Evolutionary conservation across 2,888 invertebrate genomes (phyloP).

Genomic region (Gasteruption jaculator): DNA sequence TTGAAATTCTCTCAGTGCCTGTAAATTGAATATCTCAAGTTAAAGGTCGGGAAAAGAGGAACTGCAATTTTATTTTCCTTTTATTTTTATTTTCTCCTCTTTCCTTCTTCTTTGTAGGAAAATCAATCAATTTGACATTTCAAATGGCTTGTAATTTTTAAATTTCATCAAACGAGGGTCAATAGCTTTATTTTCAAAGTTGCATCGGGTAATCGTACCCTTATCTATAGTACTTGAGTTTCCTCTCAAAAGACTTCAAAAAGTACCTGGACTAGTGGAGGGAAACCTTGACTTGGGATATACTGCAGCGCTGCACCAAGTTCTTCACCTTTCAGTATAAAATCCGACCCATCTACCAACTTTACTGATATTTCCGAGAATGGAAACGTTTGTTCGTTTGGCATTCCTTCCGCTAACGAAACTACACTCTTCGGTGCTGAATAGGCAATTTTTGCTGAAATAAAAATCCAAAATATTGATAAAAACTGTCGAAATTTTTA

Average conservation of each 20-base stretch:
- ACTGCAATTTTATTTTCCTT: no score
- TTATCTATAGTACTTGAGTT: no score
- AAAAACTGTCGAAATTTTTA: no score
- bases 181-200: no score
- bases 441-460: slow-evolving; percentile 55
- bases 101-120: no score
- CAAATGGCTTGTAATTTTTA: no score
- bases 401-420: slow-evolving; percentile 70
- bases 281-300: slow-evolving; percentile 68
- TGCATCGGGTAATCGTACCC: no score
- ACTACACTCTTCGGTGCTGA: slow-evolving; percentile 54
- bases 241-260: no score
- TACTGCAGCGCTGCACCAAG: slow-evolving; percentile 70
- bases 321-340: slow-evolving; percentile 58
- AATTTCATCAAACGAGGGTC: no score
- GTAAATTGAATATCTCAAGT: slow-evolving; percentile 16
- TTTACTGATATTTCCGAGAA: slow-evolving; percentile 61
- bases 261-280: slow-evolving; percentile 41
- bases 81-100: no score
- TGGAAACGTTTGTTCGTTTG: slow-evolving; percentile 69
- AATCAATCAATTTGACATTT: no score
- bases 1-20: slow-evolving; percentile 63
- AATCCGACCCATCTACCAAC: slow-evolving; percentile 55
- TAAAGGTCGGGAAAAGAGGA: no score
- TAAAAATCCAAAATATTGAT: background rate